Conservation (phyloP, 2,888 invertebrate genomes). For the Helobdella robusta region DNA sequence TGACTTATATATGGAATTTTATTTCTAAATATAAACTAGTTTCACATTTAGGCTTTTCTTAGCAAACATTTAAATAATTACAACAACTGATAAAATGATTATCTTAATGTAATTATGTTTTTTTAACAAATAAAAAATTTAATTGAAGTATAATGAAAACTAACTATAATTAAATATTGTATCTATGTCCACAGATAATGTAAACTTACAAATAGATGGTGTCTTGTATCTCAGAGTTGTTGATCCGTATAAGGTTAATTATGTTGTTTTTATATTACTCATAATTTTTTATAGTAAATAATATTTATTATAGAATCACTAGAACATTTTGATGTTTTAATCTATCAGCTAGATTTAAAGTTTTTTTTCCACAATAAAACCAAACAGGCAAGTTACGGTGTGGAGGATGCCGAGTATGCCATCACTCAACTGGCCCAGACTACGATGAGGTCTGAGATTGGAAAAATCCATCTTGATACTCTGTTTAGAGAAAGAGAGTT, state of each 20-base stretch:
- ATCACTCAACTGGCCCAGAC: constrained; percentile 97
- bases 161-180: too few species aligned
- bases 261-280: background rate
- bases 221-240: constrained; percentile 86
- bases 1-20: background rate
- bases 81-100: background rate
- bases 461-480: constrained; percentile 90
- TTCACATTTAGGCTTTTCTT: background rate
- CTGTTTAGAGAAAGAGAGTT: constrained; percentile 92
- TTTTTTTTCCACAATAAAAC: constrained; percentile 1
- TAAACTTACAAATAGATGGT: constrained; percentile 89
- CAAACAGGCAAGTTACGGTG: constrained; percentile 76
- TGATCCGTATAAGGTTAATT: constrained; percentile 70
- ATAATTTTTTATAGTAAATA: background rate
- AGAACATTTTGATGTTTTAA: background rate
- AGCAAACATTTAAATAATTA: background rate
- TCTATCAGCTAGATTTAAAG: background rate
- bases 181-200: constrained; percentile 76
- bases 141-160: too few species aligned
- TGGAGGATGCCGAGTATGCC: constrained; percentile 98
- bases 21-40: background rate
- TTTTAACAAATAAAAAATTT: too few species aligned
- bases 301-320: background rate
- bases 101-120: too few species aligned
- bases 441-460: constrained; percentile 96